phyloP scores from a whole-genome alignment of 2,113 vertebrate species.

The Chaetodon auriga region DNA sequence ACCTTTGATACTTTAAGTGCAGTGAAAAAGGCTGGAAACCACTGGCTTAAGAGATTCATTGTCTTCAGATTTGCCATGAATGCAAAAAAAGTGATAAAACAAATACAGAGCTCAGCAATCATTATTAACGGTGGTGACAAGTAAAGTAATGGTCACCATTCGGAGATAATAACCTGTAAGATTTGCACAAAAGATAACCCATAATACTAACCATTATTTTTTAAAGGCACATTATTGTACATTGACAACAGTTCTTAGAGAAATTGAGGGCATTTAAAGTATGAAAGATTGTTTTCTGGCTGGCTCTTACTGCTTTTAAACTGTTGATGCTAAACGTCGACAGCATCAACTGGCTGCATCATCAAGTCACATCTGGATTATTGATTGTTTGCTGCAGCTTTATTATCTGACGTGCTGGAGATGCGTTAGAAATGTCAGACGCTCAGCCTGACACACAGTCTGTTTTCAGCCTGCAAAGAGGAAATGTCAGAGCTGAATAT shows the following conservation, averaged over 20 bases:
- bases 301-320: not conserved
- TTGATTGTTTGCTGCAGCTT: not conserved
- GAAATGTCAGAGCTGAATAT: slow-evolving; percentile 7
- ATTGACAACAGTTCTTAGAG: not conserved
- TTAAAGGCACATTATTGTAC: not conserved
- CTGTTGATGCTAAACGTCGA: not conserved
- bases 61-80: not conserved
- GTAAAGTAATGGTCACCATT: not conserved
- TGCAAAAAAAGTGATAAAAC: not conserved
- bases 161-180: not conserved
- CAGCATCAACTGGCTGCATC: not conserved
- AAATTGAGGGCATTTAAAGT: not conserved
- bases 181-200: not conserved
- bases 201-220: not conserved
- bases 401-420: not conserved
- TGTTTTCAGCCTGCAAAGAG: not conserved
- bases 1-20: no score
- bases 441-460: not conserved
- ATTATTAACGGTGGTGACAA: no score
- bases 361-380: not conserved
- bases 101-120: no score
- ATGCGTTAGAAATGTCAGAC: not conserved
- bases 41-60: not conserved
- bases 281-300: not conserved
- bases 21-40: not conserved